Percentiles rank a stretch among this genome's conserved stretches.
Evolutionary conservation across 2,113 vertebrate genomes (phyloP).

Genomic region (Maccullochella peelii): DNA sequence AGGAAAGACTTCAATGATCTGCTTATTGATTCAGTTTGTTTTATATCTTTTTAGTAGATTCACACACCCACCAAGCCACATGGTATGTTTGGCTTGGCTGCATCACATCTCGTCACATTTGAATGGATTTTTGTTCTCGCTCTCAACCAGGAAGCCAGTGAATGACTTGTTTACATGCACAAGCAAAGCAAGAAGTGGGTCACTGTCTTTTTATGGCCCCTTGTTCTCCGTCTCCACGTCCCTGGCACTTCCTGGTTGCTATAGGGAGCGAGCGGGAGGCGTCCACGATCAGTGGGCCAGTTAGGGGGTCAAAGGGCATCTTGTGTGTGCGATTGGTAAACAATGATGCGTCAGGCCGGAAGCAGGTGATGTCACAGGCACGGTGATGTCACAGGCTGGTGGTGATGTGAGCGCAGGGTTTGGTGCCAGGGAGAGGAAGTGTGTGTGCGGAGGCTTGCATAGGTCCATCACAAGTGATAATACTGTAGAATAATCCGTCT

Average conservation of each 20-base stretch:
- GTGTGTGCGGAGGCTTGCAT: slow-evolving; percentile 1
- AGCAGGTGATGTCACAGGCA: slow-evolving; percentile 47
- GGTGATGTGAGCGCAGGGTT: slow-evolving; percentile 37
- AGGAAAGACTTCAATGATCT: too few species aligned
- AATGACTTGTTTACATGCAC: slow-evolving; percentile 59
- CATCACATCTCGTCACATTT: slow-evolving; percentile 22
- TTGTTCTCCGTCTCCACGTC: slow-evolving; percentile 46
- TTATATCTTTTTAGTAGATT: background rate
- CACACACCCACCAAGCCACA: slow-evolving; percentile 2
- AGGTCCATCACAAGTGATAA: background rate
- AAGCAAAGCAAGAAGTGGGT: slow-evolving; percentile 54
- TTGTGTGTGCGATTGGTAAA: slow-evolving; percentile 52
- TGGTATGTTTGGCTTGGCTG: slow-evolving; percentile 2
- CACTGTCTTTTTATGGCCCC: slow-evolving; percentile 61
- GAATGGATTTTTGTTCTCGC: slow-evolving; percentile 46
- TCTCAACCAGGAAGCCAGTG: slow-evolving; percentile 43
- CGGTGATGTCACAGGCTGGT: slow-evolving; percentile 71
- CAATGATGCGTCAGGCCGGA: slow-evolving; percentile 43
- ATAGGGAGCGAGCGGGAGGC: background rate
- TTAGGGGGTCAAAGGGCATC: slow-evolving; percentile 56
- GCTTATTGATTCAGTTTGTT: background rate
- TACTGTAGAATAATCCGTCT: background rate
- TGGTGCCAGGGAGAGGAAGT: slow-evolving; percentile 37
- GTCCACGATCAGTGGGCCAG: slow-evolving; percentile 13
- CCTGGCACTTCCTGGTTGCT: slow-evolving; percentile 60